A percentile compares a stretch with the other conserved stretches of the same genome.
Evolutionary conservation across 2,797 vertebrate genomes (phyloP).

Genomic region (Catostomus latipinnis): DNA sequence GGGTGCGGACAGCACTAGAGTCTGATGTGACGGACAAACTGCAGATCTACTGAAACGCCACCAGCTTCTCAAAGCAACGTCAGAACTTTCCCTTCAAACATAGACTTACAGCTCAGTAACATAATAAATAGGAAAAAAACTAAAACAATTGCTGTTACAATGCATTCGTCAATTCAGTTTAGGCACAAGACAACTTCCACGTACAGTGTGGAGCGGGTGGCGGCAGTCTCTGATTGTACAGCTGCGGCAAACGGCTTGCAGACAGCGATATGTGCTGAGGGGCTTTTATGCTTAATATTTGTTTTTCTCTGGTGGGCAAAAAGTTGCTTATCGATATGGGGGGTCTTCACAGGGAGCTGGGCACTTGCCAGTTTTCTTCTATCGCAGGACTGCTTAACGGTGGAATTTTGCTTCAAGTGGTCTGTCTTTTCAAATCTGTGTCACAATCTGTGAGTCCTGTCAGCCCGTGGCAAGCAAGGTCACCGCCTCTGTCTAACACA

Average conservation of each 20-base stretch:
- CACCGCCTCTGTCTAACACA: slow-evolving; percentile 86
- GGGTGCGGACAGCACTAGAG: slow-evolving; percentile 30
- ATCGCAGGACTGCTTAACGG: slow-evolving; percentile 83
- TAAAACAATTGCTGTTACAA: slow-evolving; percentile 94
- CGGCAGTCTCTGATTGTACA: slow-evolving; percentile 98
- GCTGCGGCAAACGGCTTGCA: slow-evolving; percentile 89
- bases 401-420: slow-evolving; percentile 90
- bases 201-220: slow-evolving; percentile 84
- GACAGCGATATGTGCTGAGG: slow-evolving; percentile 87
- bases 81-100: slow-evolving; percentile 92
- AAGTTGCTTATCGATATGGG: slow-evolving; percentile 83
- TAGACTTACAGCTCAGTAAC: slow-evolving; percentile 92
- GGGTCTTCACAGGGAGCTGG: slow-evolving; percentile 78
- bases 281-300: slow-evolving; percentile 47
- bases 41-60: slow-evolving; percentile 85
- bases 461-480: slow-evolving; percentile 91
- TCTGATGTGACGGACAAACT: slow-evolving; percentile 78
- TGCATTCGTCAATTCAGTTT: slow-evolving; percentile 99
- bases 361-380: slow-evolving; percentile 68
- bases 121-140: slow-evolving; percentile 93
- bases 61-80: slow-evolving; percentile 84
- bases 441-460: slow-evolving; percentile 88
- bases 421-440: slow-evolving; percentile 89
- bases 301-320: slow-evolving; percentile 76
- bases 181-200: slow-evolving; percentile 99